Evolutionary conservation across 2,888 invertebrate species (phyloP).

Genomic region (Netelia fuscicornis): DNA sequence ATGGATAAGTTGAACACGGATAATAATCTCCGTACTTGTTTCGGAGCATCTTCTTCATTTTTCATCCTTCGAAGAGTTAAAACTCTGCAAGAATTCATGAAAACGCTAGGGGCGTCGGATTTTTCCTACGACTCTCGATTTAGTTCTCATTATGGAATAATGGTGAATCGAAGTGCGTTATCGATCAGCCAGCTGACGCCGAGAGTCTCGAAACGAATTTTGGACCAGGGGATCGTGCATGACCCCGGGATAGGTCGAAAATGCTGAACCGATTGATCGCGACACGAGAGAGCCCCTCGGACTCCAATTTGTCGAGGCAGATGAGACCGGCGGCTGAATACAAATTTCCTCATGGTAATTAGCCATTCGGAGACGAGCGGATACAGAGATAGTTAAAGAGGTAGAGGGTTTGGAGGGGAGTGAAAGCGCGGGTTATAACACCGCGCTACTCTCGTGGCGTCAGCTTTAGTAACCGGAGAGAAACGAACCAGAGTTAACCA

Average conservation of each 20-base stretch:
- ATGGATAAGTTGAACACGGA: constrained; percentile 45
- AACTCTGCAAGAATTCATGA: too few relatives aligned
- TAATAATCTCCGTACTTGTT: constrained; percentile 34
- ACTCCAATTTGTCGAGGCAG: constrained; percentile 73
- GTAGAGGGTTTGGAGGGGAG: background rate
- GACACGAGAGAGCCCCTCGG: constrained; percentile 39
- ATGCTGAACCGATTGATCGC: constrained; percentile 54
- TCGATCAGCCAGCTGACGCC: background rate
- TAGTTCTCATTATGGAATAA: too few relatives aligned
- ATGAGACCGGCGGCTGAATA: constrained; percentile 76
- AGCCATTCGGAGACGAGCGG: constrained; percentile 73
- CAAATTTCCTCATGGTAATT: constrained; percentile 81
- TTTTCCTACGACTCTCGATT: too few relatives aligned
- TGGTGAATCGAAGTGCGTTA: background rate
- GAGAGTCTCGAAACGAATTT: background rate
- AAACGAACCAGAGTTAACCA: constrained; percentile 76
- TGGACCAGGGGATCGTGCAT: background rate
- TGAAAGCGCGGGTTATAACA: constrained; percentile 17
- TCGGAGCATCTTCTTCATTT: background rate
- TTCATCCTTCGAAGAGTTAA: background rate
- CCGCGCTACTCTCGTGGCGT: constrained; percentile 51
- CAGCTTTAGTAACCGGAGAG: constrained; percentile 62
- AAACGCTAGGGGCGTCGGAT: too few relatives aligned
- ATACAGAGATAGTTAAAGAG: constrained; percentile 13
- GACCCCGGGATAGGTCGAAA: constrained; percentile 12